A percentile compares a stretch with the other conserved stretches of the same genome.
phyloP scores from a whole-genome alignment of 2,113 vertebrate genomes.

The Solea solea region DNA sequence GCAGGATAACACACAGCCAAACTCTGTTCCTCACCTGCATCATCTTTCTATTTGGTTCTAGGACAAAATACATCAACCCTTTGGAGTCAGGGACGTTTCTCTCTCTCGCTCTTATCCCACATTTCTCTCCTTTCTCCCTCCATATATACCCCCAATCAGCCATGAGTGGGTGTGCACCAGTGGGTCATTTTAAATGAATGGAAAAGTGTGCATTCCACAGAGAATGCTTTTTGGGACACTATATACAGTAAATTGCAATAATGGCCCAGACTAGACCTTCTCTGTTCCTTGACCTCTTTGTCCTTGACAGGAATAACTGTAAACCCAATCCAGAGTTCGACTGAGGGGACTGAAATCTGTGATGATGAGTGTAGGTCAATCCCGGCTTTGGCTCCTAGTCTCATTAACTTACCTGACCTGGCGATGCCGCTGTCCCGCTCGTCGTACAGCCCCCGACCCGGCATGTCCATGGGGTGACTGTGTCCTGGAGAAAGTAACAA shows the following conservation, averaged over 20 bases:
- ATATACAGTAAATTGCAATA: too few species aligned
- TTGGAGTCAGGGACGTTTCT: too few species aligned
- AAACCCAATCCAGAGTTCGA: slow-evolving; percentile 18
- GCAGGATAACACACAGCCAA: background rate
- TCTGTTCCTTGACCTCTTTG: slow-evolving; percentile 10
- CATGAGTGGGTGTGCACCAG: background rate
- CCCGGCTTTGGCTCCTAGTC: slow-evolving; percentile 45
- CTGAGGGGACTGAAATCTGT: slow-evolving; percentile 5
- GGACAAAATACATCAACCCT: background rate
- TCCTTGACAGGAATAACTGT: slow-evolving; percentile 16
- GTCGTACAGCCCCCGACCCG: slow-evolving; percentile 89
- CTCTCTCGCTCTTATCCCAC: too few species aligned
- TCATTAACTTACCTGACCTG: slow-evolving; percentile 89
- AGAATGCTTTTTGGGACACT: too few species aligned
- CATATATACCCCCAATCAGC: background rate
- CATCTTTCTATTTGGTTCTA: background rate
- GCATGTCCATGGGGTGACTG: slow-evolving; percentile 99
- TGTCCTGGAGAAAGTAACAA: slow-evolving; percentile 84
- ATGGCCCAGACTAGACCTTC: background rate
- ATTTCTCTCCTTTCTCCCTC: background rate
- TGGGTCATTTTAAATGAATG: slow-evolving; percentile 6
- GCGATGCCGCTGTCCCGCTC: slow-evolving; percentile 98
- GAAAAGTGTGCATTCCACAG: slow-evolving; percentile 11
- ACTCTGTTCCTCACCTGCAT: background rate
- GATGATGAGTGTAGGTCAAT: slow-evolving; percentile 45